These are phyloP conservation scores for Paramormyrops kingsleyae DNA, from an alignment of 2,113 vertebrate species.

Conservation along the genomic window DNA sequence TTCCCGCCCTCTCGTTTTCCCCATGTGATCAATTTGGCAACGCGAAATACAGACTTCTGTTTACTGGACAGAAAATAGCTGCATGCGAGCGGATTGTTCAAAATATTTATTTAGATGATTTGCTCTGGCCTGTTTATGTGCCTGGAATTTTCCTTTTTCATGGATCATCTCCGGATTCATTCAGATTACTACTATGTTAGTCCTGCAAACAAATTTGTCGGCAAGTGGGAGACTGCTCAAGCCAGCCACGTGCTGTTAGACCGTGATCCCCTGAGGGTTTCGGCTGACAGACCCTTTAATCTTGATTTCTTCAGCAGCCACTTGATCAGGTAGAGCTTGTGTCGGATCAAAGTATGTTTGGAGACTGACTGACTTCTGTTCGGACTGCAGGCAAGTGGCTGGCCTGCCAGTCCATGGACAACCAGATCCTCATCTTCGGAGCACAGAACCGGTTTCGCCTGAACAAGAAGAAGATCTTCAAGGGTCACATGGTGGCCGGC, in stretches of 20 bases:
- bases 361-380: constrained; percentile 4
- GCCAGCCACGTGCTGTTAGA: background rate
- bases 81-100: background rate
- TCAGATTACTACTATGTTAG: background rate
- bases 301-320: background rate
- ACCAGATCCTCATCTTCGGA: constrained; percentile 97
- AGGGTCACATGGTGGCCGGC: constrained; percentile 97
- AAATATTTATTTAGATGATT: background rate
- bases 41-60: background rate
- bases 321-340: background rate
- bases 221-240: background rate
- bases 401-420: constrained; percentile 98
- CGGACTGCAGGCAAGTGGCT: constrained; percentile 83
- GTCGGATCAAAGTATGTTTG: background rate
- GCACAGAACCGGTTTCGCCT: constrained; percentile 96
- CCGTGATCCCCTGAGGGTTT: background rate
- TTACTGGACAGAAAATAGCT: background rate
- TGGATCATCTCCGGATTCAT: background rate
- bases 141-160: background rate
- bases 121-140: background rate
- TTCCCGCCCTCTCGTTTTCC: background rate
- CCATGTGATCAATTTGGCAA: background rate
- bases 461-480: constrained; percentile 99
- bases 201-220: background rate
- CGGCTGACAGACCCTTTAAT: background rate